Evolutionary conservation across 2,797 vertebrate species (phyloP).

Genomic region (Rhadinocentrus ornatus): DNA sequence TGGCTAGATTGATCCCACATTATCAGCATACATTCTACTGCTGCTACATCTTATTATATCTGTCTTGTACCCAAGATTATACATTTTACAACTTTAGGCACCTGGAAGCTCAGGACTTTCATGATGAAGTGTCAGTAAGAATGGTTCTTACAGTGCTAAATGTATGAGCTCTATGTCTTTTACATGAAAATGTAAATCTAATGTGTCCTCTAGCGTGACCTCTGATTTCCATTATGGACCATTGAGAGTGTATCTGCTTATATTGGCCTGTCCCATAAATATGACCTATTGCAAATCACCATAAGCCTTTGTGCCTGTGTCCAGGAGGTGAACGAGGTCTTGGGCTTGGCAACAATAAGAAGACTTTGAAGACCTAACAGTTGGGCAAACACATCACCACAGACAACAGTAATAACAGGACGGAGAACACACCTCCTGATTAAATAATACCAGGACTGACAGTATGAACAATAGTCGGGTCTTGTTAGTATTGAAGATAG

Average conservation of each 20-base stretch:
- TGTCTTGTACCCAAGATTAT: background rate
- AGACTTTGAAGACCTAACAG: constrained; percentile 48
- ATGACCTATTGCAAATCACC: constrained; percentile 31
- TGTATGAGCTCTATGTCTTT: constrained; percentile 12
- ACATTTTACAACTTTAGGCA: constrained; percentile 9
- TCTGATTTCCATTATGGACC: constrained; percentile 36
- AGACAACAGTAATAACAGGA: constrained; percentile 23
- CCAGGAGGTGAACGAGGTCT: constrained; percentile 50
- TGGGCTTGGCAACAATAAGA: constrained; percentile 38
- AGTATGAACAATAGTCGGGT: constrained; percentile 7
- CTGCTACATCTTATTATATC: constrained; percentile 17
- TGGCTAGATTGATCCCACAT: constrained; percentile 16
- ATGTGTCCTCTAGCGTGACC: constrained; percentile 30
- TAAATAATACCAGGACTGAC: constrained; percentile 21
- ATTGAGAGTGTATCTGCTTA: constrained; percentile 23
- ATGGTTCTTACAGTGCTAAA: constrained; percentile 1
- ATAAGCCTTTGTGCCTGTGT: constrained; percentile 47
- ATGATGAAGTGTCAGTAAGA: constrained; percentile 15
- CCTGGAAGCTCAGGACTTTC: background rate
- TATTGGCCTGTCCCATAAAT: constrained; percentile 27
- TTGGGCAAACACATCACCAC: constrained; percentile 21
- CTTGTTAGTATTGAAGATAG: constrained; percentile 8
- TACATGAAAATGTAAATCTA: constrained; percentile 23
- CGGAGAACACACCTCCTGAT: constrained; percentile 22
- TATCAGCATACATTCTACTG: constrained; percentile 36